Conservation (phyloP, 2,113 vertebrate genomes). For the Addax nasomaculatus region DNA sequence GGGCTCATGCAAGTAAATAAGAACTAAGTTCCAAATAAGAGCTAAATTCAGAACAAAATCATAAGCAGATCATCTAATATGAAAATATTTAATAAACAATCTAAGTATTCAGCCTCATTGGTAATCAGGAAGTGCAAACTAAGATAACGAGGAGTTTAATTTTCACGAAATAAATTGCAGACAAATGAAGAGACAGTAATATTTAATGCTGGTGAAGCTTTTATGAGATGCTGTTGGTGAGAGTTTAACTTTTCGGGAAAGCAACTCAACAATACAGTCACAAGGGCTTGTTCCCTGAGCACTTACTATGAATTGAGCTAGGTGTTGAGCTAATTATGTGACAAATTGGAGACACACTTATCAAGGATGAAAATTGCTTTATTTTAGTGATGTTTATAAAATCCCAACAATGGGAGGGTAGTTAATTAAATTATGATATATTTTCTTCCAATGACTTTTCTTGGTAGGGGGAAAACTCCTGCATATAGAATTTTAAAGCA, state of each 20-base stretch:
- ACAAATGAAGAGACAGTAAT: not conserved
- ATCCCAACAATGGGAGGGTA: not conserved
- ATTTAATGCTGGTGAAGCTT: not conserved
- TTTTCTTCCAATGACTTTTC: not conserved
- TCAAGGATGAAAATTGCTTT: not conserved
- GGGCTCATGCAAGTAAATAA: not conserved
- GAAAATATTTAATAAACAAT: not conserved
- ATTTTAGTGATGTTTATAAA: not conserved
- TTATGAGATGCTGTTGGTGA: not conserved
- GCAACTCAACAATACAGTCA: accelerated
- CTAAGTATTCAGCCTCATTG: not conserved
- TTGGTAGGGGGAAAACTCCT: not conserved
- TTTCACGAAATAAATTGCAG: not conserved
- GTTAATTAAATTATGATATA: not conserved
- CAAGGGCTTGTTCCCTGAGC: not conserved
- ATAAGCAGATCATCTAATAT: not conserved
- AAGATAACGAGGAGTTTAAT: not conserved
- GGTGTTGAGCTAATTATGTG: too few relatives aligned
- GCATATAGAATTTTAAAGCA: not conserved
- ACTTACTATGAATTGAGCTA: not conserved
- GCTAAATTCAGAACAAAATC: not conserved
- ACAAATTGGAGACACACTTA: accelerated
- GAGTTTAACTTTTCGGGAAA: not conserved
- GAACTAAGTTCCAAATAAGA: not conserved
- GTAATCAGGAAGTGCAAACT: not conserved